Evolutionary conservation across 1,140 invertebrate species (phyloP), one percentile per base, ranked within the genome.

Genomic region (Ladona fulva): DNA sequence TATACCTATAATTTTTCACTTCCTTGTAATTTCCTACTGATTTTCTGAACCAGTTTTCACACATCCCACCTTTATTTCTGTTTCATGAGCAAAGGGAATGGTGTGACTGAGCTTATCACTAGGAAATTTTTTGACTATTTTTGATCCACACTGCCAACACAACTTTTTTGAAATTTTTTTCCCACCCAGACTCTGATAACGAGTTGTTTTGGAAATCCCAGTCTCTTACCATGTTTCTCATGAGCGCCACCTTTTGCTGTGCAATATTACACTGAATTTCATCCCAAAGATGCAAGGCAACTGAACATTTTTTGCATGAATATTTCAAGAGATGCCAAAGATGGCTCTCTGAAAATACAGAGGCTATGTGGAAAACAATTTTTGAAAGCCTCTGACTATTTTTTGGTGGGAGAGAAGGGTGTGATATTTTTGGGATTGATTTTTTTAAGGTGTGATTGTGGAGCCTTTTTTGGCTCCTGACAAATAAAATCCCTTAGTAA

Each of bases 391-490:
- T 66, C 52, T 16, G 12, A 22, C 3, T 12, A 66, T 66, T 66
- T 66, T 66, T 66, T 66, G 52, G 52, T 66, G 52, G 52, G 52
- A 66, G 52, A 66, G 52, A 12, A 66, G 52, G 52, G 52, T 66
- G 29, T 22, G n/a, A 66, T 22, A 66, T 66, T 66, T 66, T 66
- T 66, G 52, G 52, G 52, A 22, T 66, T 16, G 3, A 12, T 66
- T 25, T 74, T n/a, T 74, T 66, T 19, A 66, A 66, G n/a, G 52
- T 66, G 52, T 66, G 25, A 25, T 25, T 5, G 42, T 29, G 75
- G 75, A 74, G 25, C n/a, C n/a, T 76, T 37, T 42, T 37, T 42
- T 75, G 22, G 75, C 75, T 25, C 74, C 75, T 76, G 7, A 12
- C 25, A 25, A 37, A 37, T 66, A 6, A 66, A 66, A 66, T 22